phyloP scores from a whole-genome alignment of 1,140 invertebrate species.

The Mesaphorura yosii region DNA sequence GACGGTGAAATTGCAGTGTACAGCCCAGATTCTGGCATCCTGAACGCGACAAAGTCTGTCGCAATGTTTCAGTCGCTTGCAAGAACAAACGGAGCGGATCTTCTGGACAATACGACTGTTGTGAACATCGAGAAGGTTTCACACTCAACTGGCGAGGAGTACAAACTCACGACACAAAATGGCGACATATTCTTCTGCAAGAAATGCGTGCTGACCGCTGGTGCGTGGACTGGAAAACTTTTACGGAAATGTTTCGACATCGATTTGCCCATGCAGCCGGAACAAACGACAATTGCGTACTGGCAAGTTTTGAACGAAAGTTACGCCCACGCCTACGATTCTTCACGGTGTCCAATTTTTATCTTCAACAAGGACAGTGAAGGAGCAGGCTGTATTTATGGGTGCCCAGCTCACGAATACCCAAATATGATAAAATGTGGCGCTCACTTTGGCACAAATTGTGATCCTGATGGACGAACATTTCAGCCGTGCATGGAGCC shows the following conservation, averaged over 20 bases:
- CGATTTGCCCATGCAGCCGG: constrained; percentile 12
- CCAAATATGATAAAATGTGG: constrained; percentile 21
- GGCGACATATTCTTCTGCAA: constrained; percentile 1
- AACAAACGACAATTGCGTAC: constrained; percentile 21
- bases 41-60: constrained; percentile 23
- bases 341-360: constrained; percentile 20
- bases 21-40: constrained; percentile 19
- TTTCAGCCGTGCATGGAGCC: constrained; percentile 6
- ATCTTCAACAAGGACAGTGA: constrained; percentile 13
- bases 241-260: not conserved
- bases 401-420: constrained; percentile 23
- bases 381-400: constrained; percentile 15
- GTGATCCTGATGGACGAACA: constrained; percentile 22
- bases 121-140: constrained; percentile 1
- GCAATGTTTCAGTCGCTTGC: constrained; percentile 20
- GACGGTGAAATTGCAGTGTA: constrained; percentile 16
- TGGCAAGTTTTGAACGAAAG: constrained; percentile 23
- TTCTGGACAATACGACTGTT: constrained; percentile 17
- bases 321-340: constrained; percentile 7
- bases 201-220: constrained; percentile 24
- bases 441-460: constrained; percentile 14
- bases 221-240: constrained; percentile 26
- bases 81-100: constrained; percentile 1
- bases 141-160: not conserved
- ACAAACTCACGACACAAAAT: not conserved